Evolutionary conservation across 2,113 vertebrate genomes (phyloP).

Genomic region (Sylvietta virens): DNA sequence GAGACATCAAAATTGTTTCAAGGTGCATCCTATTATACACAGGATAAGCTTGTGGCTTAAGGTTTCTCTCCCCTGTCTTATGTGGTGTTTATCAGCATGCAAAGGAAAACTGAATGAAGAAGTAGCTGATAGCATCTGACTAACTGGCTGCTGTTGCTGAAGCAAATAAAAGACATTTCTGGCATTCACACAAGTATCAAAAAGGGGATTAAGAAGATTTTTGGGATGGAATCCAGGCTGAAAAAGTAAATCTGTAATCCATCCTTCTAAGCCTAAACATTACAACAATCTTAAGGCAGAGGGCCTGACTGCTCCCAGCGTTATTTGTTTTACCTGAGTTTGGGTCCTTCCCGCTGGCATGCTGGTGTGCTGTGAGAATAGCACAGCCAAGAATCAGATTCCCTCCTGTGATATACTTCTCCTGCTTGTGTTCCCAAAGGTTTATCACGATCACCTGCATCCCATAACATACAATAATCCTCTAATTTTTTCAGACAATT

Average conservation of each 20-base stretch:
- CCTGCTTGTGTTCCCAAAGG: not conserved
- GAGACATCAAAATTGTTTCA: constrained; percentile 68
- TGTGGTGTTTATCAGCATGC: constrained; percentile 38
- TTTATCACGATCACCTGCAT: not conserved
- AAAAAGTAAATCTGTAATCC: not conserved
- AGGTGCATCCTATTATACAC: constrained; percentile 26
- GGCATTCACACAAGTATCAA: constrained; percentile 28
- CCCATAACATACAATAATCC: not conserved
- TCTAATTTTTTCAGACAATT: not conserved
- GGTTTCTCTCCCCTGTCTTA: not conserved
- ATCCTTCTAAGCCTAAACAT: not conserved
- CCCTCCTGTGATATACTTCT: rapidly evolving
- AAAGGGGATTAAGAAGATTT: constrained; percentile 41
- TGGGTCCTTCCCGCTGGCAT: not conserved
- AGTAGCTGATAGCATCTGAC: constrained; percentile 55
- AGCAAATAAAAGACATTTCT: not conserved
- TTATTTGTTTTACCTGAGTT: not conserved
- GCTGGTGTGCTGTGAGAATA: not conserved
- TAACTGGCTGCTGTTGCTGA: constrained; percentile 2
- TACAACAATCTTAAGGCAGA: not conserved
- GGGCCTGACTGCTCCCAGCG: not conserved
- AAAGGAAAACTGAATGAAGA: constrained; percentile 40
- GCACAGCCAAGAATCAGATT: not conserved
- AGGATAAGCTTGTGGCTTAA: constrained; percentile 28
- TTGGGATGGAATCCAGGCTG: not conserved